Conservation (phyloP, 2,888 invertebrate genomes). For the Oxystoma pomonae region DNA sequence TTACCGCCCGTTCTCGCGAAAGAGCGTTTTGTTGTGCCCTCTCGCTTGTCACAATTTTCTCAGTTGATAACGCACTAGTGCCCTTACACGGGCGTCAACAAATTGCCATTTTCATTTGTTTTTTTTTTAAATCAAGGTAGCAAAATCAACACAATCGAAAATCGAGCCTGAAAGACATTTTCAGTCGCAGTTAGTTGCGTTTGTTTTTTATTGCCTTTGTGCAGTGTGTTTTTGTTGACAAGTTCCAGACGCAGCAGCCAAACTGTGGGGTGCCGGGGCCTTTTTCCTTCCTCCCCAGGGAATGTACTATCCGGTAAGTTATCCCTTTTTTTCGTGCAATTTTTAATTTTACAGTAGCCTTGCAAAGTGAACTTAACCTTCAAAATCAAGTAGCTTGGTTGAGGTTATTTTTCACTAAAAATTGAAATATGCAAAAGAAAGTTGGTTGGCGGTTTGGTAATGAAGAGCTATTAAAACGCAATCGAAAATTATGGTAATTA, state of each 20-base stretch:
- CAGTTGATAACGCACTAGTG: background rate
- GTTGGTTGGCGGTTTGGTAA: background rate
- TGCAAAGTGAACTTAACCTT: slow-evolving; percentile 13
- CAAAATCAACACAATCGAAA: too few species aligned
- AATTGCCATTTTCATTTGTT: background rate
- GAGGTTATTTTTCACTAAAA: background rate
- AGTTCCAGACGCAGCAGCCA: slow-evolving; percentile 64
- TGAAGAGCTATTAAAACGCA: too few species aligned
- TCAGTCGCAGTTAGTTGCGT: too few species aligned
- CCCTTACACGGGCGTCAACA: background rate
- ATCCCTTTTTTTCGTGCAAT: background rate
- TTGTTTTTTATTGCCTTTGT: slow-evolving; percentile 27
- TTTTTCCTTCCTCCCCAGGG: slow-evolving; percentile 95
- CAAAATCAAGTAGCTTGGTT: slow-evolving; percentile 3
- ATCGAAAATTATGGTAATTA: too few species aligned
- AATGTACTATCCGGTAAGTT: slow-evolving; percentile 94
- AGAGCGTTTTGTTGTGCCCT: background rate
- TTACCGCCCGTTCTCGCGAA: background rate
- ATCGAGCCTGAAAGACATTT: too few species aligned
- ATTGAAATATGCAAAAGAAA: background rate
- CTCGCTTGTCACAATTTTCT: background rate
- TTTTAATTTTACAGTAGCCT: slow-evolving; percentile 6
- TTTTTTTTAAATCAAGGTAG: too few species aligned
- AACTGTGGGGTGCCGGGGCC: slow-evolving; percentile 96
- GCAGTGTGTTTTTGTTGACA: slow-evolving; percentile 47